Conservation (phyloP, 2,113 vertebrate species). For the Sialia sialis region DNA sequence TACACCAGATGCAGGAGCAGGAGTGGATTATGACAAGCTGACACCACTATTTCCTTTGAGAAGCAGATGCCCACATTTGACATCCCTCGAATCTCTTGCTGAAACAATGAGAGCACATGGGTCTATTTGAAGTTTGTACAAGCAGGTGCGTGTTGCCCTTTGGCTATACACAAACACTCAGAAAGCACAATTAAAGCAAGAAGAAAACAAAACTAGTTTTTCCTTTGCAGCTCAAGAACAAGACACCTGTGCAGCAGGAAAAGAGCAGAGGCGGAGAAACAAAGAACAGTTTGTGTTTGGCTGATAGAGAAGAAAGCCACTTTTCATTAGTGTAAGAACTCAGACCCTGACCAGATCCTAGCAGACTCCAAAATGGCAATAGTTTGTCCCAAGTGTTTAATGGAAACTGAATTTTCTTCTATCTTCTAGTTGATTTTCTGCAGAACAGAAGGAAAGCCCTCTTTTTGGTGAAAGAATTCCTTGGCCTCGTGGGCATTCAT, state of each 20-base stretch:
- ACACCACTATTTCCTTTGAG: background rate
- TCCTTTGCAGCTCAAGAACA: background rate
- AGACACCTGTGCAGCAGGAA: background rate
- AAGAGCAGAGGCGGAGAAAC: background rate
- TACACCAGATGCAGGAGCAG: background rate
- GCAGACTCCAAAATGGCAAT: background rate
- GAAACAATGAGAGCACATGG: background rate
- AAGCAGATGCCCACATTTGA: slow-evolving; percentile 1
- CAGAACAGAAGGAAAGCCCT: background rate
- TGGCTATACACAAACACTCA: background rate
- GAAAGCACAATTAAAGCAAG: slow-evolving; percentile 5
- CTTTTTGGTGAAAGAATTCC: background rate
- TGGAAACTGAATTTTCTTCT: background rate
- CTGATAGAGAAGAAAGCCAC: background rate
- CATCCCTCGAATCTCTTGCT: background rate
- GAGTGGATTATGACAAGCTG: background rate
- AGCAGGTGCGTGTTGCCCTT: background rate
- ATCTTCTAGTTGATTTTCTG: background rate
- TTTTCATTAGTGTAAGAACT: background rate
- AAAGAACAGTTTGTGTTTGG: background rate
- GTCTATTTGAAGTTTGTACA: background rate
- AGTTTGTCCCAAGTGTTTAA: background rate
- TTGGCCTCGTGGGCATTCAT: background rate
- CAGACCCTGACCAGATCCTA: background rate
- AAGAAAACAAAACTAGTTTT: background rate